Conservation (phyloP, 2,888 invertebrate species). For the Tipula confusa region DNA sequence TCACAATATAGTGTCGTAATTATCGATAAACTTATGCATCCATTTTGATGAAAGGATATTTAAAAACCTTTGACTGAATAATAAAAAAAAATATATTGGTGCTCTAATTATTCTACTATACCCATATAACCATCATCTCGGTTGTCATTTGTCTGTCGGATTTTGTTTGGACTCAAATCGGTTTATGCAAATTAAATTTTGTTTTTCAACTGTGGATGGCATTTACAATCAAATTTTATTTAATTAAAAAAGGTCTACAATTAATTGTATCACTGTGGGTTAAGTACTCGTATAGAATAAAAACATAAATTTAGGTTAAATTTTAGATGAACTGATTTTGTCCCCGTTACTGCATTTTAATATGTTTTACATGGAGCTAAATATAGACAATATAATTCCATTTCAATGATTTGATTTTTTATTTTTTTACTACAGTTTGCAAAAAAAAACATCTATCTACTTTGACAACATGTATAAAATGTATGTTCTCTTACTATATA, state of each 20-base stretch:
- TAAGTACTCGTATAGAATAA: too few species aligned
- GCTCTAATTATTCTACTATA: neutral
- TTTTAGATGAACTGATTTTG: too few species aligned
- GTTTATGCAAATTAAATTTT: neutral
- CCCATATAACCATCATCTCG: neutral
- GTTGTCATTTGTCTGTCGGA: neutral
- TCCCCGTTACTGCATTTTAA: too few species aligned
- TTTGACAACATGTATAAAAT: neutral
- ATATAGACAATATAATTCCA: neutral
- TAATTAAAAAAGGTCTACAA: neutral
- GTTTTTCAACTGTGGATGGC: neutral
- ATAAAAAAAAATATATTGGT: too few species aligned
- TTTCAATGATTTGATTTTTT: neutral
- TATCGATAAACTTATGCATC: too few species aligned
- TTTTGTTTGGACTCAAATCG: neutral
- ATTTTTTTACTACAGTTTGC: neutral
- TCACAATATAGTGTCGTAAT: too few species aligned
- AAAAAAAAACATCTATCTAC: neutral
- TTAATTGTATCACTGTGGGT: neutral
- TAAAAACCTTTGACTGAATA: too few species aligned
- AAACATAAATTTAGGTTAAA: too few species aligned
- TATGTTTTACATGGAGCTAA: too few species aligned
- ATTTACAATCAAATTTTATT: neutral
- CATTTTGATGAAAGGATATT: too few species aligned
- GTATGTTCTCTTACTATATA: neutral